A percentile compares a stretch with the other conserved stretches of the same genome.
Conservation (phyloP, 2,113 vertebrate genomes). For the Phyllopteryx taeniolatus region DNA sequence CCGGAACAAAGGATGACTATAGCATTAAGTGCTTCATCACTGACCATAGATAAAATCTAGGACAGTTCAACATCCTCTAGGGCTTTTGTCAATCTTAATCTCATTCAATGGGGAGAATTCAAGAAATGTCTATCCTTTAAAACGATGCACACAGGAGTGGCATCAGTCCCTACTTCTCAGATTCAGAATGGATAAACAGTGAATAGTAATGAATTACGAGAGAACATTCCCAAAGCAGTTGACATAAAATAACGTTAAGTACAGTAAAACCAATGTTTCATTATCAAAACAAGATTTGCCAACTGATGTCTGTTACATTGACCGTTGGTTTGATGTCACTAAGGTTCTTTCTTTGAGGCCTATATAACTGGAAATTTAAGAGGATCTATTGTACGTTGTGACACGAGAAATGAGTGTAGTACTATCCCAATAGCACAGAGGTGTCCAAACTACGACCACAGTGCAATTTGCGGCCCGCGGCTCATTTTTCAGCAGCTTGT, state of each 20-base stretch:
- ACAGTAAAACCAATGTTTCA: neutral
- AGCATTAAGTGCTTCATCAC: slow-evolving; percentile 18
- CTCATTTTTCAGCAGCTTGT: no score
- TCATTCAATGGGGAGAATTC: slow-evolving; percentile 34
- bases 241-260: neutral
- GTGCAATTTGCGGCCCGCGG: no score
- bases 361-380: no score
- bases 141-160: slow-evolving; percentile 2
- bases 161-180: neutral
- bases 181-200: neutral
- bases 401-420: no score
- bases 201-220: neutral
- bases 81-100: slow-evolving; percentile 61
- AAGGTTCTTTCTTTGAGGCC: no score
- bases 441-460: no score
- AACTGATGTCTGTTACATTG: neutral
- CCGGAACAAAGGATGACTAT: slow-evolving; percentile 45
- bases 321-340: no score
- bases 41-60: slow-evolving; percentile 57
- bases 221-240: neutral
- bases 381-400: no score
- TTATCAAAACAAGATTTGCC: neutral
- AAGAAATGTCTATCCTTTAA: neutral
- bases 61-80: slow-evolving; percentile 58
- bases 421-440: no score